Evolutionary conservation across 2,888 invertebrate genomes (phyloP).

Genomic region (Syrista parreyssii): DNA sequence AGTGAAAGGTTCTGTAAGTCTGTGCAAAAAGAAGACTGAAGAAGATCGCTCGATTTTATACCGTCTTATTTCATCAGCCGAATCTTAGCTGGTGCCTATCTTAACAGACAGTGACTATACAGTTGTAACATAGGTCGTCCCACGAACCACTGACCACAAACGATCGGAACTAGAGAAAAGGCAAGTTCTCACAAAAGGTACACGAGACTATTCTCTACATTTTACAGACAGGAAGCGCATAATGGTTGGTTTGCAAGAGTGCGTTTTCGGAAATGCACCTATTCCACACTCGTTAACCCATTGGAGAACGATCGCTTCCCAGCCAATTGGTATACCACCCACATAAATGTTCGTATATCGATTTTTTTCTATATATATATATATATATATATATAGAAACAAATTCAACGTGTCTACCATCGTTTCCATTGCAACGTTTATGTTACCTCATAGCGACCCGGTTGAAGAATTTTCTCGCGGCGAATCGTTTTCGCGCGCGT

Average conservation of each 20-base stretch:
- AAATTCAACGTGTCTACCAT: background rate
- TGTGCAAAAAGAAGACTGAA: background rate
- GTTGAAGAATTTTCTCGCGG: background rate
- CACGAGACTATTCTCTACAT: background rate
- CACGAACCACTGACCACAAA: constrained; percentile 47
- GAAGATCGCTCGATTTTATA: constrained; percentile 17
- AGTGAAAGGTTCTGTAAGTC: background rate
- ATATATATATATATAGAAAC: background rate
- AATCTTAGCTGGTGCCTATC: background rate
- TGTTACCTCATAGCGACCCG: background rate
- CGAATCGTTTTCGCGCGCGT: background rate
- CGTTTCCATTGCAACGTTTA: background rate
- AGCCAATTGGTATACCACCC: background rate
- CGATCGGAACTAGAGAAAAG: constrained; percentile 55
- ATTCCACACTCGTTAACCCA: background rate
- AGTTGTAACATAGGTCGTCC: background rate
- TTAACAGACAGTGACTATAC: background rate
- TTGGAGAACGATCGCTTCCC: background rate
- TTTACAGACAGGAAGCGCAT: constrained; percentile 39
- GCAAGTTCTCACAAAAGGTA: constrained; percentile 12
- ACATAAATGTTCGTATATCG: background rate
- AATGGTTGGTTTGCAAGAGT: background rate
- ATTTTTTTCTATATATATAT: background rate
- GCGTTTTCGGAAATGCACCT: constrained; percentile 1
- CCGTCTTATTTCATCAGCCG: background rate